Conservation (phyloP, 2,888 invertebrate genomes). For the Clepsis dumicolana region DNA sequence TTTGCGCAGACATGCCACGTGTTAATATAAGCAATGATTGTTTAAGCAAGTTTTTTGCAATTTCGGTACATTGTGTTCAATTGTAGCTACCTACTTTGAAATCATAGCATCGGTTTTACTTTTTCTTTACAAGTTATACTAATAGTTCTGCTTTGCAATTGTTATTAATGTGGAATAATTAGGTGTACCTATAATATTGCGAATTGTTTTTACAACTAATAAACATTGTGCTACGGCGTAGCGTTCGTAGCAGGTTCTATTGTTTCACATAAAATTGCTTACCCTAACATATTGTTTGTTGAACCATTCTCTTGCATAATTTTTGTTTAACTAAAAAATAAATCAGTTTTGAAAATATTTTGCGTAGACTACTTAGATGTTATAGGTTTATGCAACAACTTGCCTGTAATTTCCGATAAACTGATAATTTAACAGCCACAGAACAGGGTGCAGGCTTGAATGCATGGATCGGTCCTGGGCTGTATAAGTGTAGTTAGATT, state of each 20-base stretch:
- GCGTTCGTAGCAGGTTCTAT: constrained; percentile 30
- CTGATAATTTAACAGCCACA: too few species aligned
- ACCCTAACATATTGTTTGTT: background rate
- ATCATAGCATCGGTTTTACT: background rate
- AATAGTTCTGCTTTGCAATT: background rate
- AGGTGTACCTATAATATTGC: too few species aligned
- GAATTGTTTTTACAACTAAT: background rate
- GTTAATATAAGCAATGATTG: background rate
- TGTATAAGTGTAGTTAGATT: too few species aligned
- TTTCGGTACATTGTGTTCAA: background rate
- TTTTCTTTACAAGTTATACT: background rate
- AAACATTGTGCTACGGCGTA: constrained; percentile 44
- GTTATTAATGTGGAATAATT: background rate
- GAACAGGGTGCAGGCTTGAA: too few species aligned
- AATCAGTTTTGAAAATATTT: background rate
- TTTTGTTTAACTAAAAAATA: background rate
- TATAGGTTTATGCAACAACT: too few species aligned
- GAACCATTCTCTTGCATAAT: background rate
- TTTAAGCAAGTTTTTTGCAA: background rate
- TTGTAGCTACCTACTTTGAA: background rate
- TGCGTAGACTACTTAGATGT: background rate
- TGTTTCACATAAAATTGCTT: background rate
- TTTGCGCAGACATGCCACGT: constrained; percentile 2
- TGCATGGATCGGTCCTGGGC: too few species aligned
- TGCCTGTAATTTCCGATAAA: too few species aligned